Evolutionary conservation across 2,113 vertebrate species (phyloP).

Genomic region (Bombycilla garrulus): DNA sequence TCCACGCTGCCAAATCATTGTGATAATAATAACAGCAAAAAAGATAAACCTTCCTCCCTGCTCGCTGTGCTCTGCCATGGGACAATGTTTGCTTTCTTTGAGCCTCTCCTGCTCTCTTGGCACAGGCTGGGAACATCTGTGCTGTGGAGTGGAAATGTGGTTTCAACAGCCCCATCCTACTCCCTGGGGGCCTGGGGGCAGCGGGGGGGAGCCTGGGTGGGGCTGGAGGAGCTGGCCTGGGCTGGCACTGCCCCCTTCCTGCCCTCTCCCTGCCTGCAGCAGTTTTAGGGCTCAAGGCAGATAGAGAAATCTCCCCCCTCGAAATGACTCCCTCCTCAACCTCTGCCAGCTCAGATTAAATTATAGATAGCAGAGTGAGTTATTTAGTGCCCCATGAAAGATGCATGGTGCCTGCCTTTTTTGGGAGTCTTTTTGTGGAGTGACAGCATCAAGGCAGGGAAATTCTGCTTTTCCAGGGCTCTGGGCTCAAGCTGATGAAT

Average conservation of each 20-base stretch:
- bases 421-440: background rate
- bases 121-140: background rate
- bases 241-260: background rate
- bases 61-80: background rate
- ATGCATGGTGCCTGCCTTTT: background rate
- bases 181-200: background rate
- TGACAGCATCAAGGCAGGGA: background rate
- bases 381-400: background rate
- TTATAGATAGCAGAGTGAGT: background rate
- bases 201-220: background rate
- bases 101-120: slow-evolving; percentile 13
- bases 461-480: background rate
- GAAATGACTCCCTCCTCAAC: background rate
- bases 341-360: background rate
- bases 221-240: background rate
- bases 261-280: background rate
- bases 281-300: background rate
- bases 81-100: slow-evolving; percentile 10
- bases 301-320: background rate
- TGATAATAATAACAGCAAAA: background rate
- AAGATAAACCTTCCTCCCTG: background rate
- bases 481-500: background rate
- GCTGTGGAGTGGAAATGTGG: background rate
- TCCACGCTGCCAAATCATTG: background rate
- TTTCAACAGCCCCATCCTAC: background rate